phyloP scores from a whole-genome alignment of 2,113 vertebrate species.

The Charina bottae region DNA sequence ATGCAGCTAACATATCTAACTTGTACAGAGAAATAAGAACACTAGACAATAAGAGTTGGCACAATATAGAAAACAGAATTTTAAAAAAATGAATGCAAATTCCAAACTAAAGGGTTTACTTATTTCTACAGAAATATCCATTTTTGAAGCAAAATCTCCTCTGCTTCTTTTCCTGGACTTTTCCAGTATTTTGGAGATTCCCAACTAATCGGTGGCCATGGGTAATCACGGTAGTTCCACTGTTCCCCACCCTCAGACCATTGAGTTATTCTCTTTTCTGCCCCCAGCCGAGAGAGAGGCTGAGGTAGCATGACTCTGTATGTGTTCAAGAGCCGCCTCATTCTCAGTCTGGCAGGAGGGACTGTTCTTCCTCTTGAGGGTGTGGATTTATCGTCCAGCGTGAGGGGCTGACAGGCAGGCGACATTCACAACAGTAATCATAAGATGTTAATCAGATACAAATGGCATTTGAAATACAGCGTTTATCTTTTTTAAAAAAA shows the following conservation, averaged over 20 bases:
- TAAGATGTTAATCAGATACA: background rate
- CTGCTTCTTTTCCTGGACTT: background rate
- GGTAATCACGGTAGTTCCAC: background rate
- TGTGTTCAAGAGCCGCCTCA: background rate
- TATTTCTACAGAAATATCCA: background rate
- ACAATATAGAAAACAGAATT: background rate
- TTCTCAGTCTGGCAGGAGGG: background rate
- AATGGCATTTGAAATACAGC: background rate
- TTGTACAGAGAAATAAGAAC: background rate
- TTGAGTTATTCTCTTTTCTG: background rate
- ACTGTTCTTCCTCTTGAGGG: background rate
- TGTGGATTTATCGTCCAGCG: background rate
- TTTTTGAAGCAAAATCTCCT: background rate
- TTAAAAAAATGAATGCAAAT: background rate
- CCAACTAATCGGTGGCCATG: background rate
- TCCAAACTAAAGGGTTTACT: background rate
- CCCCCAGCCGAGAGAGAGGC: background rate
- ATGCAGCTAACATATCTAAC: background rate
- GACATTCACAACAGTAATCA: background rate
- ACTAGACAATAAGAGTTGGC: background rate
- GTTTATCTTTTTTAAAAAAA: background rate
- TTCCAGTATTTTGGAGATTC: background rate
- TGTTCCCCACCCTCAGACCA: background rate
- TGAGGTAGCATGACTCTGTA: background rate
- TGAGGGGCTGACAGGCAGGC: background rate